Conservation (phyloP, 1,140 invertebrate genomes). For the Trachelipus rathkii region DNA sequence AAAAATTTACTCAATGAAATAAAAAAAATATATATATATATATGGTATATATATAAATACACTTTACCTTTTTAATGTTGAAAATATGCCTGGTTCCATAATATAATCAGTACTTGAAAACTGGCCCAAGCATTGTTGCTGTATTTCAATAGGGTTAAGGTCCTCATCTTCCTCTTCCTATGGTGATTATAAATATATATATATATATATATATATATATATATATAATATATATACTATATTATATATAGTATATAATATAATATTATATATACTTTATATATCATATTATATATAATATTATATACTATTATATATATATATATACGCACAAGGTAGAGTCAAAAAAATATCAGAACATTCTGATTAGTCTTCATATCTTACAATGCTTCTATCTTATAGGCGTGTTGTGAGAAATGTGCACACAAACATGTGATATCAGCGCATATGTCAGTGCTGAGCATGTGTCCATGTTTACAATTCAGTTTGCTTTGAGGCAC, state of each 20-base stretch:
- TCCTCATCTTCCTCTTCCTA: conserved; percentile 38
- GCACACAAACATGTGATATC: too few relatives aligned
- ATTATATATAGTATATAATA: not conserved
- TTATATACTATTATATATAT: not conserved
- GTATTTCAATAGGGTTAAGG: conserved; percentile 38
- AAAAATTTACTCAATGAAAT: too few relatives aligned
- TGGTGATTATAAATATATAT: conserved; percentile 12
- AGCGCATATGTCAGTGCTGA: too few relatives aligned
- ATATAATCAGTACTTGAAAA: conserved; percentile 92
- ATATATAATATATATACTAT: not conserved
- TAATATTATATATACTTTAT: not conserved
- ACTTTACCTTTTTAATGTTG: conserved; percentile 73
- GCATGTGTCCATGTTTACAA: too few relatives aligned
- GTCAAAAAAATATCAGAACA: too few relatives aligned
- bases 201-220: not conserved
- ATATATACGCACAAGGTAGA: too few relatives aligned
- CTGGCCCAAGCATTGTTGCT: conserved; percentile 75
- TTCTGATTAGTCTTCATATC: too few relatives aligned
- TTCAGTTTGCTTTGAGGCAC: too few relatives aligned
- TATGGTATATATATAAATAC: conserved; percentile 22
- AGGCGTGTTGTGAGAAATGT: too few relatives aligned
- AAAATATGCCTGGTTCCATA: conserved; percentile 96
- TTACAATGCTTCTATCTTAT: too few relatives aligned
- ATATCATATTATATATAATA: not conserved
- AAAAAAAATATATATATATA: not conserved